These are phyloP conservation scores for Bombyx mori DNA, from an alignment of 1,140 invertebrate species.

Conservation along the genomic window DNA sequence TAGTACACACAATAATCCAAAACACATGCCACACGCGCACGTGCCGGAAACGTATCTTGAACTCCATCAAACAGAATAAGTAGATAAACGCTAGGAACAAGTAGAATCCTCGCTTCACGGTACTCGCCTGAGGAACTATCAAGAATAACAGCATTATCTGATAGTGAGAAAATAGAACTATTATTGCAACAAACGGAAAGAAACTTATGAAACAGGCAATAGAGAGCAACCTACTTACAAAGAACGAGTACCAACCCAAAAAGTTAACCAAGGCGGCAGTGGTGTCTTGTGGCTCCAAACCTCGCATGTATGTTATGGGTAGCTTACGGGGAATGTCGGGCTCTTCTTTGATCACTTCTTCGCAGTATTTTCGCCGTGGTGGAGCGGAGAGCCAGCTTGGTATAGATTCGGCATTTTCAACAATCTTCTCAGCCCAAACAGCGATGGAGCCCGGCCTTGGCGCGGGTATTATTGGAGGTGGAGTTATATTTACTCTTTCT, in stretches of 20 bases:
- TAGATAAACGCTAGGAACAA: slow-evolving; percentile 79
- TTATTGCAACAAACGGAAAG: slow-evolving; percentile 73
- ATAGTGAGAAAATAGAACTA: slow-evolving; percentile 74
- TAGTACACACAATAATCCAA: slow-evolving; percentile 76
- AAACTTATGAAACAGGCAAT: slow-evolving; percentile 79
- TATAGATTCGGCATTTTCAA: slow-evolving; percentile 55
- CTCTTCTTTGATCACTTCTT: slow-evolving; percentile 47
- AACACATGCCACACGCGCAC: slow-evolving; percentile 76
- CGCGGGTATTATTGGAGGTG: slow-evolving; percentile 41
- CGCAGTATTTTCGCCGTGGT: slow-evolving; percentile 40
- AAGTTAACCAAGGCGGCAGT: slow-evolving; percentile 77
- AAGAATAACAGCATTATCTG: slow-evolving; percentile 73
- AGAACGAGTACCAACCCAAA: slow-evolving; percentile 81
- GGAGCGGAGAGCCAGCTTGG: slow-evolving; percentile 57
- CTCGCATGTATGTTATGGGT: slow-evolving; percentile 55
- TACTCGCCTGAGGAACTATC: slow-evolving; percentile 73
- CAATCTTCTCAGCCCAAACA: slow-evolving; percentile 55
- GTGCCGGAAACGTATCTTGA: slow-evolving; percentile 80
- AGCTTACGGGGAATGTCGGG: slow-evolving; percentile 46
- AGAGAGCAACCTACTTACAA: slow-evolving; percentile 77
- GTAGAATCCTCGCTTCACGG: slow-evolving; percentile 71
- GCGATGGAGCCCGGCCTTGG: slow-evolving; percentile 49
- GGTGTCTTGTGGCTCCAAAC: slow-evolving; percentile 79
- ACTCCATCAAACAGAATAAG: slow-evolving; percentile 81
- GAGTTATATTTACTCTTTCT: slow-evolving; percentile 43